These are phyloP conservation scores for Catostomus latipinnis DNA, from an alignment of 2,797 vertebrate genomes.

Conservation along the genomic window DNA sequence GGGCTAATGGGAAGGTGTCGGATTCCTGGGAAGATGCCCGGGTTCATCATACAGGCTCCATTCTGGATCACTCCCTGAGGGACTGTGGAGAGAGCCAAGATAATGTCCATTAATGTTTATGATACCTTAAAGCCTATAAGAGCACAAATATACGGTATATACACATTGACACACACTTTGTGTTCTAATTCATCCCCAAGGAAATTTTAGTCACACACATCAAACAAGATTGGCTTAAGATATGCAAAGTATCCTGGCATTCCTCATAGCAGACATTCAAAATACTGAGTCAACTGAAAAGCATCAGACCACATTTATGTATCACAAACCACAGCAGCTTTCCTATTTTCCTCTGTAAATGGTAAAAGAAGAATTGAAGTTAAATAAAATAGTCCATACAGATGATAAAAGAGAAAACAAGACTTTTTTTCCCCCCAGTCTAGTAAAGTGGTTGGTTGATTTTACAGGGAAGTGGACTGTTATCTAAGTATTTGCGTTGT, in stretches of 20 bases:
- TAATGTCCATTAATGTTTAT: constrained; percentile 33
- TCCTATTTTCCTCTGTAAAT: neutral
- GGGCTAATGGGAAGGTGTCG: constrained; percentile 86
- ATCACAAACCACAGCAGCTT: constrained; percentile 11
- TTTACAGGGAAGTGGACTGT: constrained; percentile 21
- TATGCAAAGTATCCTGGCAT: constrained; percentile 20
- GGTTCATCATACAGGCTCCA: constrained; percentile 85
- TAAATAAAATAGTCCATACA: neutral
- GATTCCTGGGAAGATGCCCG: constrained; percentile 85
- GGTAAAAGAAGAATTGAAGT: neutral
- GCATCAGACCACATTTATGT: constrained; percentile 24
- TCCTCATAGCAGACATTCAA: constrained; percentile 25
- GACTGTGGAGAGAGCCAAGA: constrained; percentile 71
- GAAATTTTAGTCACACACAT: constrained; percentile 40
- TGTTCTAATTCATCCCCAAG: neutral
- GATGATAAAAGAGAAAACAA: neutral
- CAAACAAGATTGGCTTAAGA: constrained; percentile 30
- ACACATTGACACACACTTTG: neutral
- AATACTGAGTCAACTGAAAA: constrained; percentile 51
- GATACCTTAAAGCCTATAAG: neutral
- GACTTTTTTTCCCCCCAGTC: neutral
- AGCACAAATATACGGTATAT: neutral
- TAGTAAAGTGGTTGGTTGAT: neutral
- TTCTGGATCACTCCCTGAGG: constrained; percentile 90
- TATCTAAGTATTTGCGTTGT: constrained; percentile 12